These are phyloP conservation scores for Hystrix brachyura DNA, from an alignment of 2,113 vertebrate genomes.

Conservation along the genomic window DNA sequence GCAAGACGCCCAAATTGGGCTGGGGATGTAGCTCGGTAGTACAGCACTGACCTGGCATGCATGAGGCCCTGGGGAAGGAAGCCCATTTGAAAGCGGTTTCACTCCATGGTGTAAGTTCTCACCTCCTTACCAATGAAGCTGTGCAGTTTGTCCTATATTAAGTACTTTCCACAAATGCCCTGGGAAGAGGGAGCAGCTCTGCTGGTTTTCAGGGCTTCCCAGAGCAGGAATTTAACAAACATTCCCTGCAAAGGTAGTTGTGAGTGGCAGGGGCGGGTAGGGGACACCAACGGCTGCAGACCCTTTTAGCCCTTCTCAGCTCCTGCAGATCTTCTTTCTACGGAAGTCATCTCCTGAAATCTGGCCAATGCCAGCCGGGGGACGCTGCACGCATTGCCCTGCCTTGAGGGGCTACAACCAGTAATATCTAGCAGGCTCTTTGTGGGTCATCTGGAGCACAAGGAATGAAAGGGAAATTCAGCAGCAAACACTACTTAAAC, in stretches of 20 bases:
- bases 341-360: background rate
- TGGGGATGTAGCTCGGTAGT: background rate
- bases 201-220: conserved; percentile 40
- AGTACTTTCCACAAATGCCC: conserved; percentile 33
- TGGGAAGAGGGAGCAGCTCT: background rate
- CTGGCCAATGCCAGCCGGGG: background rate
- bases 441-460: background rate
- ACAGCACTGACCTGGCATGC: background rate
- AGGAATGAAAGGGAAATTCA: background rate
- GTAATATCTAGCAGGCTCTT: conserved; percentile 56
- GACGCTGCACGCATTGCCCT: background rate
- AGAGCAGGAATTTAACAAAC: conserved; percentile 1
- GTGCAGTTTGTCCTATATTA: conserved; percentile 49
- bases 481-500: conserved; percentile 30
- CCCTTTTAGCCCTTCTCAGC: conserved; percentile 1
- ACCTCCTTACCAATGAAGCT: background rate
- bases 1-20: background rate
- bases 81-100: background rate
- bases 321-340: background rate
- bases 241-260: conserved; percentile 49
- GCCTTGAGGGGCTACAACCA: conserved; percentile 22
- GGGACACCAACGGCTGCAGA: conserved; percentile 10
- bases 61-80: background rate
- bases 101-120: background rate
- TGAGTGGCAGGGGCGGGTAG: background rate